Evolutionary conservation across 2,113 vertebrate species (phyloP).

Genomic region (Prunella himalayana): DNA sequence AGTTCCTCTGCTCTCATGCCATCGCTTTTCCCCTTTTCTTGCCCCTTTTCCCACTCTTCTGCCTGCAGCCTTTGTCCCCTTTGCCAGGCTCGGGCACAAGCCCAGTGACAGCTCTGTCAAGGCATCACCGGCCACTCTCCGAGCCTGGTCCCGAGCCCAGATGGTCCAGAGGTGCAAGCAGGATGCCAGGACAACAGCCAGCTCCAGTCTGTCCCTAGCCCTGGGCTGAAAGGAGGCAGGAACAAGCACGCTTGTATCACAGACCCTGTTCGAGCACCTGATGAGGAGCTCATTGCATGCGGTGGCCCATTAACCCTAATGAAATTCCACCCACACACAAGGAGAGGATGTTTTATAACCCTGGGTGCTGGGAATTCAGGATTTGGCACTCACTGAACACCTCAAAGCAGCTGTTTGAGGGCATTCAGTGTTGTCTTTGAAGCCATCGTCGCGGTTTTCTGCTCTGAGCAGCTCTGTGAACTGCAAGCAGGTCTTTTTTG

Average conservation of each 20-base stretch:
- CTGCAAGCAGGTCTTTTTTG: neutral
- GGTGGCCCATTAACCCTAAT: neutral
- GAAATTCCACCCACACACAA: neutral
- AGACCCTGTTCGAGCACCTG: neutral
- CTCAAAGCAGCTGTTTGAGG: neutral
- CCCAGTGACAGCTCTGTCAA: neutral
- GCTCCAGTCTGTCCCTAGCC: neutral
- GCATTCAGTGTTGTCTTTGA: neutral
- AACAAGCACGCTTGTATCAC: neutral
- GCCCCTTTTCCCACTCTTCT: neutral
- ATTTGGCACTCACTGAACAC: neutral
- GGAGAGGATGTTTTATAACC: neutral
- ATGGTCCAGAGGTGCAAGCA: accelerated
- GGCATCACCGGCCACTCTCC: accelerated
- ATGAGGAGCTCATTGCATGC: neutral
- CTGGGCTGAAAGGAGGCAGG: accelerated
- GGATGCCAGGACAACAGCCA: neutral
- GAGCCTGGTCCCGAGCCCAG: accelerated
- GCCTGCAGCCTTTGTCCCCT: neutral
- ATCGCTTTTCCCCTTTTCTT: neutral
- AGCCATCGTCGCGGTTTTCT: accelerated
- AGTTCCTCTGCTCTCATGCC: neutral
- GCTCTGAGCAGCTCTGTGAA: neutral
- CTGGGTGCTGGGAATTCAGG: neutral
- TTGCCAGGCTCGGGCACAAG: neutral